A percentile compares a stretch with the other conserved stretches of the same genome.
These are phyloP conservation scores for Chrysemys picta DNA, from an alignment of 2,113 vertebrate genomes.

Conservation along the genomic window DNA sequence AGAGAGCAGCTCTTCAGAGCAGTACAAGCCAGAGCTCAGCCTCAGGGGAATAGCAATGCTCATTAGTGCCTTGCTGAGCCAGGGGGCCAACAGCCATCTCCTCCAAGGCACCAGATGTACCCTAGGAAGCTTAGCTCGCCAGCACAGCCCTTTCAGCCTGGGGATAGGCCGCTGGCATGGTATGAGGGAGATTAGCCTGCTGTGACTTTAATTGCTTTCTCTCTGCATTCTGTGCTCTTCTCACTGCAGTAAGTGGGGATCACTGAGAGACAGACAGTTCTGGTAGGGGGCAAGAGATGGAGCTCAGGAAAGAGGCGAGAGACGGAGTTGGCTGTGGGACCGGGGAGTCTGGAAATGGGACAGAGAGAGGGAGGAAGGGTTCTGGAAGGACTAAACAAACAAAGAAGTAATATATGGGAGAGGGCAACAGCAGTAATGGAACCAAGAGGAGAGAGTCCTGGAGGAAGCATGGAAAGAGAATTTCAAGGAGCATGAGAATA, in stretches of 20 bases:
- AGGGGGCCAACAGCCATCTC: not conserved
- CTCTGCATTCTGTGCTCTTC: not conserved
- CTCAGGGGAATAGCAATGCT: not conserved
- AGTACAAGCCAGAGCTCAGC: not conserved
- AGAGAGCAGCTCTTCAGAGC: not conserved
- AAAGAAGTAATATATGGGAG: not conserved
- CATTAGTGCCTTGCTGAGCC: not conserved
- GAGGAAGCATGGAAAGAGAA: not conserved
- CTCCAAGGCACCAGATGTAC: rapidly evolving
- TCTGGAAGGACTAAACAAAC: not conserved
- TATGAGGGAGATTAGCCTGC: not conserved
- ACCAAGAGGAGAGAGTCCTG: not conserved
- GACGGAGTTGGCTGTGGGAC: not conserved
- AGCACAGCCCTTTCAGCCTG: not conserved
- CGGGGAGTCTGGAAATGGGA: not conserved
- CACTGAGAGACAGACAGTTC: slow-evolving; percentile 2
- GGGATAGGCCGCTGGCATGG: rapidly evolving
- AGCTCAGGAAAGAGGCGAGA: not conserved
- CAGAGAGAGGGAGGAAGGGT: not conserved
- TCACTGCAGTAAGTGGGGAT: not conserved
- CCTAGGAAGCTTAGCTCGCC: not conserved
- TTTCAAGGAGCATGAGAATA: not conserved
- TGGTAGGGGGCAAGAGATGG: not conserved
- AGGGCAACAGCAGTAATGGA: not conserved
- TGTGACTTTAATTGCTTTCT: not conserved